Evolutionary conservation across 1,140 invertebrate species (phyloP).

Genomic region (Diploscapter pachys): DNA sequence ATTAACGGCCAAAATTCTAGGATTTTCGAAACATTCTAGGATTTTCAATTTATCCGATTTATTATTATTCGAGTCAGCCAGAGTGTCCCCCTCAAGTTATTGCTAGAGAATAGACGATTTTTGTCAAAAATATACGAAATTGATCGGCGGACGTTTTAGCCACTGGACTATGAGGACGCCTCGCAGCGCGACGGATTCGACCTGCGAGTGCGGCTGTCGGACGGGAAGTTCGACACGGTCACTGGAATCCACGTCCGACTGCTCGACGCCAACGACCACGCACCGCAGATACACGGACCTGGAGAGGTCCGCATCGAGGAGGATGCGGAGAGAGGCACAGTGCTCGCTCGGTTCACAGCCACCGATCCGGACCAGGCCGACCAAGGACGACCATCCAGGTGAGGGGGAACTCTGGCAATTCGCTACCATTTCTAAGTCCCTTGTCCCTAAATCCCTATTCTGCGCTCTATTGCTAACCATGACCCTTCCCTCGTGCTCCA

Average conservation of each 20-base stretch:
- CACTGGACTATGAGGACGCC: constrained; percentile 61
- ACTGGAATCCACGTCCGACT: constrained; percentile 83
- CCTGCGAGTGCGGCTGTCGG: constrained; percentile 60
- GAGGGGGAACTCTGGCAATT: too few species aligned
- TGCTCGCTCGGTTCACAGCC: constrained; percentile 38
- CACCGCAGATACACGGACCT: constrained; percentile 72
- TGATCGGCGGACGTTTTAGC: constrained; percentile 37
- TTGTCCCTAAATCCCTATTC: too few species aligned
- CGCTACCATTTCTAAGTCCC: too few species aligned
- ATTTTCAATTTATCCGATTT: not conserved
- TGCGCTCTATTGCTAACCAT: not conserved
- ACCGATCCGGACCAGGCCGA: constrained; percentile 42
- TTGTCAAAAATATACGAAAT: too few species aligned
- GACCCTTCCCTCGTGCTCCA: not conserved
- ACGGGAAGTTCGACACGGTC: constrained; percentile 71
- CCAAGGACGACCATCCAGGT: constrained; percentile 6
- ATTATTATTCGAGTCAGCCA: too few species aligned
- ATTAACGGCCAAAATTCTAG: not conserved
- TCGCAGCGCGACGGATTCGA: constrained; percentile 60
- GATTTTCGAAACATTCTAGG: not conserved
- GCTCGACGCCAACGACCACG: constrained; percentile 88
- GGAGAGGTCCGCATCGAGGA: constrained; percentile 39
- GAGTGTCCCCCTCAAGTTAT: too few species aligned
- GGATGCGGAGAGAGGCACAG: constrained; percentile 25
- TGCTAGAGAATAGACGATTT: too few species aligned